Base-by-base conservation (phyloP, 2,888 invertebrate genomes). In the Eustalomyia histrio region DNA sequence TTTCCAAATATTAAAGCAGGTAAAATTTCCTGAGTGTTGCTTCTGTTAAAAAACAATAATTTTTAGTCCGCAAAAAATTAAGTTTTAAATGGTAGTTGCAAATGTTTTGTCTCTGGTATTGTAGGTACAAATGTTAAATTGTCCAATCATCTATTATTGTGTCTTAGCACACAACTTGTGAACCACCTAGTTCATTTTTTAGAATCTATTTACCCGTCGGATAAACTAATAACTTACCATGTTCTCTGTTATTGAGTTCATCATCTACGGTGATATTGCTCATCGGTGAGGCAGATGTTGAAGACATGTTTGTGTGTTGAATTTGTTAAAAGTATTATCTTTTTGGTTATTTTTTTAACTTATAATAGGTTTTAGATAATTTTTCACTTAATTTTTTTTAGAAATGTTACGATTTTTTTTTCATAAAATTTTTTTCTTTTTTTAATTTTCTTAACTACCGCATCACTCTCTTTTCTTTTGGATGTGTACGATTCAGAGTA, bases 211-310 rank as follows among this genome's bases (percentile, higher is more conserved):
- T 76, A 83, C 65, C 79, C 82, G 83, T 82, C 84, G 29, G 83
- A 72, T 79, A 63, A 16, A 55, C 33, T 18, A 12, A 67, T 39
- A 57, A 87, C 89, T 87, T 87, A 91, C 91, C 91, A 90, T 89
- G 88, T 85, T 90, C 89, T 87, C 89, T 85, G 84, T 87, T 85
- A 83, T 89, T 89, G 58, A 91, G 87, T 82, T 91, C 91, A 87
- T 91, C 91, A 83, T 89, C 89, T 84, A 91, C 90, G 83, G 91
- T 91, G 79, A 91, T 90, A 85, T 90, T 90, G 87, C 91, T 91
- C 76, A 91, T 86, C 84, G 91, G 90, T 83, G 91, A 90, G 80
- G 89, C 89, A 63, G 91, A 91, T 82, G 88, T 88, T 76, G 89
- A 88, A 86, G 90, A 91, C 91, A 91, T 91, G 86, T 85, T 68